Conservation (phyloP, 1,140 invertebrate species). For the Sycophaga agraensis region DNA sequence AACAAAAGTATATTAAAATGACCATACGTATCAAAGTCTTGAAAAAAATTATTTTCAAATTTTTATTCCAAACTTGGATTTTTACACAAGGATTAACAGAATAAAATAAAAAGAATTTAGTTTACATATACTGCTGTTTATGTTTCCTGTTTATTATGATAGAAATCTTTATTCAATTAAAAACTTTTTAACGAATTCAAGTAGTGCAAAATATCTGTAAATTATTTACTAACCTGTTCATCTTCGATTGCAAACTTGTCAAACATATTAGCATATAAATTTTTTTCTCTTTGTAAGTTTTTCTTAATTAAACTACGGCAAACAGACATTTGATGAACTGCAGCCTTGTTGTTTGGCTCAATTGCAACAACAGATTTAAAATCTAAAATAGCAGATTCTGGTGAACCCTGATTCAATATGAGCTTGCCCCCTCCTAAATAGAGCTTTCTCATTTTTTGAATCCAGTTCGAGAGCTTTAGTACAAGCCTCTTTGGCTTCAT, state of each 20-base stretch:
- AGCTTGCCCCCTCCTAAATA: constrained; percentile 87
- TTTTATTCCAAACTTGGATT: too few species aligned
- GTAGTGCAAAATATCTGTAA: background rate
- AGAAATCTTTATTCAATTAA: constrained; percentile 1
- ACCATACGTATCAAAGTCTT: too few species aligned
- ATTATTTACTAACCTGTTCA: constrained; percentile 65
- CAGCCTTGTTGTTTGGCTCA: constrained; percentile 83
- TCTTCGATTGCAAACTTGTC: constrained; percentile 82
- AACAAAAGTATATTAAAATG: too few species aligned
- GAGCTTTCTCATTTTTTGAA: constrained; percentile 81
- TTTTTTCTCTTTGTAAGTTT: constrained; percentile 80
- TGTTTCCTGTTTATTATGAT: constrained; percentile 8
- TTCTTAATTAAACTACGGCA: constrained; percentile 77
- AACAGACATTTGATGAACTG: constrained; percentile 72
- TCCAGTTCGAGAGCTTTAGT: constrained; percentile 76
- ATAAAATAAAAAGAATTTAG: too few species aligned
- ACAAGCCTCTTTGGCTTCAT: constrained; percentile 71
- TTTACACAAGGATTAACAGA: too few species aligned
- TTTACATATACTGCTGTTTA: too few species aligned
- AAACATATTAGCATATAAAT: constrained; percentile 94
- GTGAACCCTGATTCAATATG: constrained; percentile 74
- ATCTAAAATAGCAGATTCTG: constrained; percentile 75
- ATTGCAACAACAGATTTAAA: constrained; percentile 74
- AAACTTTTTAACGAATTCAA: background rate
- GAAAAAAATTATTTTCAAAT: too few species aligned